Evolutionary conservation across 2,888 invertebrate species (phyloP).

Genomic region (Toxonevra muliebris): DNA sequence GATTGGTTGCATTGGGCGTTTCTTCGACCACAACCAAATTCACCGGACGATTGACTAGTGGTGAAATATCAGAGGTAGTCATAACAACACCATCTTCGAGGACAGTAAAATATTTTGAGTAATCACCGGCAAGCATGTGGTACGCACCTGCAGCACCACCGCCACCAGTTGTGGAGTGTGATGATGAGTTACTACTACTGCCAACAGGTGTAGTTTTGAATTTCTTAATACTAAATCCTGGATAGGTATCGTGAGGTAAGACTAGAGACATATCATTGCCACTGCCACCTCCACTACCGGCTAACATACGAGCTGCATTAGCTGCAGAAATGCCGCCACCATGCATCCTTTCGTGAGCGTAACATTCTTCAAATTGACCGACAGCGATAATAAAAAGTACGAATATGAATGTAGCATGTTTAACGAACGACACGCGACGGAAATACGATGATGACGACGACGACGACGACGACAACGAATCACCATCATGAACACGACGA

Average conservation of each 20-base stretch:
- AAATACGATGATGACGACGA: slow-evolving; percentile 18
- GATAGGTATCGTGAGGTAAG: slow-evolving; percentile 89
- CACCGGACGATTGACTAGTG: slow-evolving; percentile 82
- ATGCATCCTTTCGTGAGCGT: slow-evolving; percentile 37
- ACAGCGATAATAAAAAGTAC: slow-evolving; percentile 38
- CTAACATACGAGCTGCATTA: slow-evolving; percentile 57
- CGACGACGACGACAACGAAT: slow-evolving; percentile 1
- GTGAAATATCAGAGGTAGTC: slow-evolving; percentile 87
- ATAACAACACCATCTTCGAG: slow-evolving; percentile 88
- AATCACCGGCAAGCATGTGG: slow-evolving; percentile 80
- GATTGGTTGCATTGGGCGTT: slow-evolving; percentile 80
- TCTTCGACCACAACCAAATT: slow-evolving; percentile 85
- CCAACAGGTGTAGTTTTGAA: slow-evolving; percentile 68
- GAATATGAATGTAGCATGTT: slow-evolving; percentile 30
- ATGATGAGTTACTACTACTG: slow-evolving; percentile 17
- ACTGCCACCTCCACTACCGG: slow-evolving; percentile 44
- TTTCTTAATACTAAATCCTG: slow-evolving; percentile 86
- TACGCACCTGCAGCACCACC: slow-evolving; percentile 64
- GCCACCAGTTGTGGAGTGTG: slow-evolving; percentile 26
- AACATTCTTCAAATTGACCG: slow-evolving; percentile 39
- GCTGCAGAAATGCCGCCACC: slow-evolving; percentile 50
- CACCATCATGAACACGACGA: no score
- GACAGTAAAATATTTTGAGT: slow-evolving; percentile 86
- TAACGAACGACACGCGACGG: slow-evolving; percentile 16
- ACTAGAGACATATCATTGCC: slow-evolving; percentile 67